phyloP scores from a whole-genome alignment of 2,797 vertebrate species.

The Neosalanx taihuensis region DNA sequence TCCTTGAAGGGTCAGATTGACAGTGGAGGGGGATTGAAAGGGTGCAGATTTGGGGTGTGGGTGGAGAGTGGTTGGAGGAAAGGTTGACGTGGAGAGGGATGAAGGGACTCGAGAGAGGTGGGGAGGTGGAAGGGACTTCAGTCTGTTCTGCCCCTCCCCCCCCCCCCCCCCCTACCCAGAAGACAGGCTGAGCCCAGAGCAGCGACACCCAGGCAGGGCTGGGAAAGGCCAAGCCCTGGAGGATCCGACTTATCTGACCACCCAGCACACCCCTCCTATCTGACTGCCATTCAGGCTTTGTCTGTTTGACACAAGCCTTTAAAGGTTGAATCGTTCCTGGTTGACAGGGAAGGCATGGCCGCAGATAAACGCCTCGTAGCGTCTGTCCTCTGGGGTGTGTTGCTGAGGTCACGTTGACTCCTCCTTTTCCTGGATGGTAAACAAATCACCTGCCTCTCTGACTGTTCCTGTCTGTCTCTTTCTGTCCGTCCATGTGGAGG shows the following conservation, averaged over 20 bases:
- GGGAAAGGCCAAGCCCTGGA: background rate
- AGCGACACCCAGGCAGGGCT: background rate
- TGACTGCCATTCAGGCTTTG: constrained; percentile 32
- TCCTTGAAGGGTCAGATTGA: too few species aligned
- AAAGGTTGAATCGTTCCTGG: constrained; percentile 43
- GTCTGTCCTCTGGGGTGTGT: constrained; percentile 47
- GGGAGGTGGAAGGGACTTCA: too few species aligned
- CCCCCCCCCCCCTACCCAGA: background rate
- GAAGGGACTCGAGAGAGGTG: too few species aligned
- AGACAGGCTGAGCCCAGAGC: background rate
- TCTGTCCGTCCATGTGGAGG: background rate
- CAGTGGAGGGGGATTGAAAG: too few species aligned
- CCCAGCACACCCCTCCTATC: constrained; percentile 22
- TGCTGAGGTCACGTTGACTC: constrained; percentile 2
- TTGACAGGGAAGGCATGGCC: constrained; percentile 39
- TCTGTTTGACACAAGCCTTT: constrained; percentile 38
- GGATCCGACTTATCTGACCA: background rate
- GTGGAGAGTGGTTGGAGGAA: too few species aligned
- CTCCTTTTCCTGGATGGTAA: too few species aligned
- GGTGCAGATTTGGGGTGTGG: too few species aligned
- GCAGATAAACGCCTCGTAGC: constrained; percentile 25
- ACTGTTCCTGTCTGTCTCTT: too few species aligned
- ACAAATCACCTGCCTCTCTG: background rate
- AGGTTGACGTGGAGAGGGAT: too few species aligned
- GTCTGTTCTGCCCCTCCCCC: too few species aligned